A percentile compares a stretch with the other conserved stretches of the same genome.
Evolutionary conservation across 2,888 invertebrate genomes (phyloP).

Genomic region (Harpalus rufipes): DNA sequence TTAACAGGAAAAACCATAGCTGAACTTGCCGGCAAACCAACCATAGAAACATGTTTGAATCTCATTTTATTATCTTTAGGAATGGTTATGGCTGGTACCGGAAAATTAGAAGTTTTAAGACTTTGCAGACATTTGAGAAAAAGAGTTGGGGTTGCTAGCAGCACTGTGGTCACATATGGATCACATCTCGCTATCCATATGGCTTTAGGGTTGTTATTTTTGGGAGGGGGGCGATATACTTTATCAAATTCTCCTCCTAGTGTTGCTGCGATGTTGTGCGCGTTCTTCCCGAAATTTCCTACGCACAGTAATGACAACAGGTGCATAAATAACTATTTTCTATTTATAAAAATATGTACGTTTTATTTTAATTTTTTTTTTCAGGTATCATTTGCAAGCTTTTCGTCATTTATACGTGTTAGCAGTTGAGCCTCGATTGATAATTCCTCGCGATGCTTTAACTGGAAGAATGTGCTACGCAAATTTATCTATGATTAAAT

Average conservation of each 20-base stretch:
- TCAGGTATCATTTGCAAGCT: constrained; percentile 97
- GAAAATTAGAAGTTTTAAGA: constrained; percentile 90
- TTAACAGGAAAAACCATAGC: constrained; percentile 86
- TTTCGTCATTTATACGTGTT: constrained; percentile 97
- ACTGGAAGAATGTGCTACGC: constrained; percentile 90
- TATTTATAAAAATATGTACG: too few species aligned
- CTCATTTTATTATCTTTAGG: constrained; percentile 89
- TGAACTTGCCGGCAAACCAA: constrained; percentile 93
- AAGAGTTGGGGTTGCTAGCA: constrained; percentile 85
- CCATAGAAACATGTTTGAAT: constrained; percentile 93
- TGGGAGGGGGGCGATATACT: constrained; percentile 95
- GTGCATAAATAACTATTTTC: constrained; percentile 75
- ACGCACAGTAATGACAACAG: constrained; percentile 97
- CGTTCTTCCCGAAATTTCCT: constrained; percentile 98
- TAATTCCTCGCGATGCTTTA: constrained; percentile 92
- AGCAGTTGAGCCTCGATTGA: constrained; percentile 93
- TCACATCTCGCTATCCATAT: constrained; percentile 97
- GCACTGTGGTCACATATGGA: constrained; percentile 89
- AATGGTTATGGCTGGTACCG: constrained; percentile 97
- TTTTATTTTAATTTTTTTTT: constrained; percentile 30
- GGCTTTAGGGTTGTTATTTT: constrained; percentile 94
- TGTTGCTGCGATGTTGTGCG: constrained; percentile 93
- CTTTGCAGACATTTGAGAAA: constrained; percentile 91
- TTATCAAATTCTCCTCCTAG: constrained; percentile 90
- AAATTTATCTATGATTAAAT: constrained; percentile 82